A percentile compares a stretch with the other conserved stretches of the same genome.
These are phyloP conservation scores for Mus spicilegus DNA, from an alignment of 2,113 vertebrate genomes.

Conservation along the genomic window DNA sequence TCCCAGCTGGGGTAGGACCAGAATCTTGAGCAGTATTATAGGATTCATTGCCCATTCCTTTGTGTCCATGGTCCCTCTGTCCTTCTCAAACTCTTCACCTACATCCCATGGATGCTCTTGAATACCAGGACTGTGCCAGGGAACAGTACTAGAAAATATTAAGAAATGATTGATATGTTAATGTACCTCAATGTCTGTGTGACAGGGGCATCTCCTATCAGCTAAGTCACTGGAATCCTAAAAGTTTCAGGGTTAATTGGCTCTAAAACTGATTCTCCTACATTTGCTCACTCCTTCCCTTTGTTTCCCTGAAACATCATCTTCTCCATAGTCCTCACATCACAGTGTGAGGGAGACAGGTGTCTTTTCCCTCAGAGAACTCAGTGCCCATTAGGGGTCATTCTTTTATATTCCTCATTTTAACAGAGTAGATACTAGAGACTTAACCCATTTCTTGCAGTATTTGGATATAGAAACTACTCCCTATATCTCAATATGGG, in stretches of 20 bases:
- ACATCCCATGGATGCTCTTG: not conserved
- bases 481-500: not conserved
- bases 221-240: not conserved
- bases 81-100: not conserved
- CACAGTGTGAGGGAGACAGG: not conserved
- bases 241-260: not conserved
- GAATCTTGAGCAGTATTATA: not conserved
- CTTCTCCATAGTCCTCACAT: not conserved
- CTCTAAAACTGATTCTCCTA: not conserved
- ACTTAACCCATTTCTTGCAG: not conserved
- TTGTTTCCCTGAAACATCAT: not conserved
- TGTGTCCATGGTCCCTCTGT: not conserved
- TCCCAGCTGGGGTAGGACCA: not conserved
- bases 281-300: not conserved
- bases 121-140: not conserved
- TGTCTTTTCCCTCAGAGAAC: not conserved
- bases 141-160: not conserved
- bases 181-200: not conserved
- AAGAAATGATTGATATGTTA: not conserved
- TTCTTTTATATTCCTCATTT: not conserved
- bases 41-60: not conserved
- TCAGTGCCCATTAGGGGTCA: rapidly evolving
- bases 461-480: not conserved
- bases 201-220: not conserved
- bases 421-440: not conserved